These are phyloP conservation scores for Xylota sylvarum DNA, from an alignment of 2,888 invertebrate species.

Conservation along the genomic window DNA sequence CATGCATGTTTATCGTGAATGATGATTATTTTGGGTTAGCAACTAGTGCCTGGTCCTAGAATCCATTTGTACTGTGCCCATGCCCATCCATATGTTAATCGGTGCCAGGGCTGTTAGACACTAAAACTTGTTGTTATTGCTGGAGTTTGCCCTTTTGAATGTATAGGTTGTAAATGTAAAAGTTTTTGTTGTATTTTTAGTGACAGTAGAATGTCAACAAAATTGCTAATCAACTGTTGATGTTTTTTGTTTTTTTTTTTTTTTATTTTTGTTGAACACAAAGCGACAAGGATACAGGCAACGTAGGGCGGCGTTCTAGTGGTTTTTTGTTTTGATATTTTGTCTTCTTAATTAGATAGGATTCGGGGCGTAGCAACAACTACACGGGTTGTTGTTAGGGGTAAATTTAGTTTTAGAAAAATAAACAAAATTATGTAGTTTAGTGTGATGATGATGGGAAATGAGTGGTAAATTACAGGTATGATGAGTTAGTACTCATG, in stretches of 20 bases:
- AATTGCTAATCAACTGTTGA: conserved; percentile 43
- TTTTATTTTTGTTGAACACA: conserved; percentile 7
- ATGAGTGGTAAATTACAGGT: conserved; percentile 9
- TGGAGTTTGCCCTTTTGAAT: conserved; percentile 28
- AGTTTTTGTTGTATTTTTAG: not conserved
- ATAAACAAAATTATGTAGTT: conserved; percentile 26
- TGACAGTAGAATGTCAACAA: conserved; percentile 19
- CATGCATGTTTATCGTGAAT: conserved; percentile 64
- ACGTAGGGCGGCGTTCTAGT: too few relatives aligned
- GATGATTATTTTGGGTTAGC: conserved; percentile 72
- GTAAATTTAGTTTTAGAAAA: conserved; percentile 22
- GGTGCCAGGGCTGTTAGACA: conserved; percentile 23
- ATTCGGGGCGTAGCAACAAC: not conserved
- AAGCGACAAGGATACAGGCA: not conserved
- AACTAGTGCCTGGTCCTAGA: conserved; percentile 51
- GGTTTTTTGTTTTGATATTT: not conserved
- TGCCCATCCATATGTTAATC: conserved; percentile 70
- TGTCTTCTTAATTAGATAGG: conserved; percentile 7
- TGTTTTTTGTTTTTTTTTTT: not conserved
- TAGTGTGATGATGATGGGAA: not conserved
- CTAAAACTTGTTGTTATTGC: conserved; percentile 45
- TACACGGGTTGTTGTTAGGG: not conserved
- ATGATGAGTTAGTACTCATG: not conserved
- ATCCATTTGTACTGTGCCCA: conserved; percentile 48
- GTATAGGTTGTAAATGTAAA: conserved; percentile 15